Percentiles rank a stretch among this genome's conserved stretches.
Evolutionary conservation across 64 coral and sea anemone species (phyloP).

Genomic region (Stichodactyla helianthus): DNA sequence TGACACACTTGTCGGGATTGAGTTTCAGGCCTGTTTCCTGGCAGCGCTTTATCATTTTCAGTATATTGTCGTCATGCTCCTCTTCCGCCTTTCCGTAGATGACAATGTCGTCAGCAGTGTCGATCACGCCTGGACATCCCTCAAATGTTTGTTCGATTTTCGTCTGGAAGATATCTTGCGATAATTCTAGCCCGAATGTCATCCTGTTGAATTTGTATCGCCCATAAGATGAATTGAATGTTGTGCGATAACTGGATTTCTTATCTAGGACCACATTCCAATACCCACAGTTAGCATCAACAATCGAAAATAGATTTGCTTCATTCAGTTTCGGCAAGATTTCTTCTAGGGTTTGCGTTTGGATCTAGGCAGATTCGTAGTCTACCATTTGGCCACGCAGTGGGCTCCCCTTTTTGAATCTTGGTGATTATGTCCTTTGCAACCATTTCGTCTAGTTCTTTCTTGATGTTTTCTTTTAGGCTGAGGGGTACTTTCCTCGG

Average conservation of each 20-base stretch:
- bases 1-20: slow-evolving; percentile 40
- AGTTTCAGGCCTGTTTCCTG: not conserved
- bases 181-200: no score
- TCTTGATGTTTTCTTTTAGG: no score
- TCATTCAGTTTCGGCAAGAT: no score
- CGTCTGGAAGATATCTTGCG: slow-evolving; percentile 49
- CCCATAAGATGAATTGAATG: slow-evolving; percentile 38
- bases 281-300: no score
- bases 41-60: not conserved
- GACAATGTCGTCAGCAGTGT: slow-evolving; percentile 49
- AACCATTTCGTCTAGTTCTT: no score
- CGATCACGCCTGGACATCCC: slow-evolving; percentile 24
- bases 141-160: slow-evolving; percentile 51
- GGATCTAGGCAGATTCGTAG: no score
- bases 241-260: slow-evolving; percentile 27
- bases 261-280: slow-evolving; percentile 23
- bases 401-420: no score
- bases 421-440: no score
- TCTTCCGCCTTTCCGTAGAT: not conserved
- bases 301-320: no score
- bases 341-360: no score
- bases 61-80: not conserved
- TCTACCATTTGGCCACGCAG: no score
- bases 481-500: no score
- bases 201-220: slow-evolving; percentile 29